Base-by-base conservation (phyloP, 2,113 vertebrate species). In the Candoia aspera region DNA sequence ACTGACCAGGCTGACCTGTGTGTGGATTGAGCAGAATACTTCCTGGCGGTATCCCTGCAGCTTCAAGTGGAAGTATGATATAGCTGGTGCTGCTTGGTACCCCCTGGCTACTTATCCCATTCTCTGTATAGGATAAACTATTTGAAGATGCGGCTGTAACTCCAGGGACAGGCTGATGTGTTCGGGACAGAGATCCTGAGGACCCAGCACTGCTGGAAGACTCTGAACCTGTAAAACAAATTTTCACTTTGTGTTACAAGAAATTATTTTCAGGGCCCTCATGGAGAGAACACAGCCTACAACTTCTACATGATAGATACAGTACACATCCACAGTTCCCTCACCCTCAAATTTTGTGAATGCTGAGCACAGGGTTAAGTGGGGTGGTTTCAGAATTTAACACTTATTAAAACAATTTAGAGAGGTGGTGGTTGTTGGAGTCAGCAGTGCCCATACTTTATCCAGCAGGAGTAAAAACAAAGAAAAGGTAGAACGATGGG, bases 1-100 rank as follows among this genome's bases (percentile, higher is more conserved):
- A 29, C 9, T n/a, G 49, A 54, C 42, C 0, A 0, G 83, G 97
- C 97, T 95, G 94, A 99, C 99, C 99, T 97, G 99, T 99, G 84
- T 98, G 98, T 0, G 99, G 99, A 96, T 99, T 99, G 91, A 99
- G 97, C 57, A 99, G 97, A 95, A 99, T 99, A 96, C 99, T 99
- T 93, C 99, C 99, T 0, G 99, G 99, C 0, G 98, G 98, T 96
- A 99, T 99, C 86, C 98, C 99, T 57, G 97, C 96, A 85, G 98
- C 98, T 97, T 99, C 99, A 92, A 98, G 97, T 92, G 98, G 98
- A 92, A 98, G 97, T 92, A 98, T 96, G 93, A 99, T 98, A 94
- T 98, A 99, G 97, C 98, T 97, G 93, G 98, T 97, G 97, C 96
- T 98, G 90, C 95, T 97, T 89, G 97, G 94, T 60, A 97, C 89